Evolutionary conservation across 2,888 invertebrate genomes (phyloP).

Genomic region (Leptinotarsa juncta): DNA sequence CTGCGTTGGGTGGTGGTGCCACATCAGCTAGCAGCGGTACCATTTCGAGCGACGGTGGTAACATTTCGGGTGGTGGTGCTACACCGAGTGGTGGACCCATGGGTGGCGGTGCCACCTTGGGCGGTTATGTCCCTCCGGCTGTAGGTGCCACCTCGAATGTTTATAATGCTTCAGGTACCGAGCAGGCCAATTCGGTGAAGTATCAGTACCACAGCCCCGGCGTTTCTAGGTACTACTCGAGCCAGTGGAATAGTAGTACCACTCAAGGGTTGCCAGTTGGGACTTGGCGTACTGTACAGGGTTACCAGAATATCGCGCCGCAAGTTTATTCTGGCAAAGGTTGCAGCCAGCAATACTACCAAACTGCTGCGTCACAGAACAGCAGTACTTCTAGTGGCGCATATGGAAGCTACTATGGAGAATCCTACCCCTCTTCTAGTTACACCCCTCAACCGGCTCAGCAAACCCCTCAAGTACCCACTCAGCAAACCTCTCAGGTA

Average conservation of each 20-base stretch:
- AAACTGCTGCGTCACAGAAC: not conserved
- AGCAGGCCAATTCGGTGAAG: not conserved
- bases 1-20: not conserved
- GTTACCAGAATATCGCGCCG: not conserved
- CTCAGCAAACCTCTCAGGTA: slow-evolving; percentile 6
- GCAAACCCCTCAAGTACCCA: slow-evolving; percentile 3
- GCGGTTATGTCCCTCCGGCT: not conserved
- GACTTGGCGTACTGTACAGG: not conserved
- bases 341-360: slow-evolving; percentile 8
- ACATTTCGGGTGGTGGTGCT: not conserved
- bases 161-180: not conserved
- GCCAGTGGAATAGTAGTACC: not conserved
- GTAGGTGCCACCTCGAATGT: not conserved
- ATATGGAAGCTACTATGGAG: not conserved
- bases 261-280: too few relatives aligned
- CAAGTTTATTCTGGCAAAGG: not conserved
- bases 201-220: too few relatives aligned
- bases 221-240: slow-evolving; percentile 11
- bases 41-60: too few relatives aligned
- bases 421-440: not conserved
- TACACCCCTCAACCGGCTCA: not conserved
- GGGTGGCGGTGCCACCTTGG: not conserved
- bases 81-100: too few relatives aligned
- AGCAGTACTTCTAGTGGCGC: not conserved
- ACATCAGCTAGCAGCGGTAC: not conserved